Evolutionary conservation across 2,888 invertebrate genomes (phyloP), one percentile per base, ranked within the genome.

Genomic region (Melipona beecheii): DNA sequence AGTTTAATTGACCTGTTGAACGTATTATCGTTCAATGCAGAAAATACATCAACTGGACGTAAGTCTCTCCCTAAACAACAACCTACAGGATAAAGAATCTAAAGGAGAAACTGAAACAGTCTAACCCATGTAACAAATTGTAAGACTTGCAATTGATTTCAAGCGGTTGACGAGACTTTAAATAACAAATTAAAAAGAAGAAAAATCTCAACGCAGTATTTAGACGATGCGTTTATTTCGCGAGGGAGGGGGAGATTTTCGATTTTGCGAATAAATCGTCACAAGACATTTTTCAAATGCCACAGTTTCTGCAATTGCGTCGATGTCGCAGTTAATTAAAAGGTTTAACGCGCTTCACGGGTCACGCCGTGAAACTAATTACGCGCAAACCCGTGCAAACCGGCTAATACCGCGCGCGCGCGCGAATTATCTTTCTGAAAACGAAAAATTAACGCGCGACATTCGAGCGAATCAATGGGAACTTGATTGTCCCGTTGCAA

Each of bases 311-410:
- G 56, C 64, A 69, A 75, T 75, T 72, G 56, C 75, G 54, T 11
- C 24, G 21, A 52, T 75, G 82, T 75, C 72, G 72, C 71, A 56
- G 78, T 83, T 75, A 69, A 84, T 83, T 83, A 69, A 78, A 78
- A 69, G 62, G 71, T 72, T 60, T 78, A 66, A 71, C 71, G 71
- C 43, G 4, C 31, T 31, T 31, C 31, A 31, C 31, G 3, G 52
- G 58, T 17, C 73, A 43, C 15, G 49, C 19, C 24, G 43, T 21
- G 21, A 58, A 77, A 71, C 58, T 81, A 75, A 81, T 84, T 78
- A 77, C 71, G 24, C 43, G 2, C 56, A 78, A 84, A 76, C 72
- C 27, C 19, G 75, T 3, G 50, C 62, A 56, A 56, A 19, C 54
- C 6, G 36, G 36, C 36, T 36, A 36, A 50, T 64, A 56, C 78